Evolutionary conservation across 2,797 vertebrate species (phyloP).

Genomic region (Girardinus metallicus): DNA sequence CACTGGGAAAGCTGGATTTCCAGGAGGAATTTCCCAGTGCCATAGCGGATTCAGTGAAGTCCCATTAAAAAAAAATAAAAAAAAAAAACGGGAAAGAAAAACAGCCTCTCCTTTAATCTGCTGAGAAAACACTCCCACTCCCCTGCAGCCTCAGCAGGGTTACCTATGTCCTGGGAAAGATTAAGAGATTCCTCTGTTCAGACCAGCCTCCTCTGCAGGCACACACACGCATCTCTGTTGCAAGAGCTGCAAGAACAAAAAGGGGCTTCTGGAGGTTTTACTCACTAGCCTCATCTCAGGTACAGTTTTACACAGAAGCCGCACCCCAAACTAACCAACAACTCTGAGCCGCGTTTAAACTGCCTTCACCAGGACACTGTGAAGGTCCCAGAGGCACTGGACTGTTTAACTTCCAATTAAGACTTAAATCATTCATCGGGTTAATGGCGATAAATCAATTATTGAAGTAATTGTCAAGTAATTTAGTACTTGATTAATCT

Average conservation of each 20-base stretch:
- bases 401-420: not conserved
- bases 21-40: constrained; percentile 42
- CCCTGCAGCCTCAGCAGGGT: constrained; percentile 40
- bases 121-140: constrained; percentile 54
- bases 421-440: too few species aligned
- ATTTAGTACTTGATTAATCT: too few species aligned
- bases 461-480: too few species aligned
- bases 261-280: not conserved
- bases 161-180: constrained; percentile 42
- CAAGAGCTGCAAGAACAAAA: not conserved
- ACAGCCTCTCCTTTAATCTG: constrained; percentile 41
- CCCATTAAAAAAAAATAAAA: constrained; percentile 23
- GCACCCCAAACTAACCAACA: not conserved
- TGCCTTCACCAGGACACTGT: not conserved
- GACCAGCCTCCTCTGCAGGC: not conserved
- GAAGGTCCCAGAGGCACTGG: not conserved
- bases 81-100: too few species aligned
- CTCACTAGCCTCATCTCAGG: not conserved
- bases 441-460: too few species aligned
- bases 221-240: not conserved
- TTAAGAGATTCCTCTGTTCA: constrained; percentile 43
- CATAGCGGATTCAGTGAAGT: constrained; percentile 21
- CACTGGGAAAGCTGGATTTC: constrained; percentile 37
- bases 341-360: not conserved
- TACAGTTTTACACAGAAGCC: too few species aligned